These are phyloP conservation scores for Macropus fuliginosus DNA, from an alignment of 2,797 vertebrate species.

Conservation along the genomic window DNA sequence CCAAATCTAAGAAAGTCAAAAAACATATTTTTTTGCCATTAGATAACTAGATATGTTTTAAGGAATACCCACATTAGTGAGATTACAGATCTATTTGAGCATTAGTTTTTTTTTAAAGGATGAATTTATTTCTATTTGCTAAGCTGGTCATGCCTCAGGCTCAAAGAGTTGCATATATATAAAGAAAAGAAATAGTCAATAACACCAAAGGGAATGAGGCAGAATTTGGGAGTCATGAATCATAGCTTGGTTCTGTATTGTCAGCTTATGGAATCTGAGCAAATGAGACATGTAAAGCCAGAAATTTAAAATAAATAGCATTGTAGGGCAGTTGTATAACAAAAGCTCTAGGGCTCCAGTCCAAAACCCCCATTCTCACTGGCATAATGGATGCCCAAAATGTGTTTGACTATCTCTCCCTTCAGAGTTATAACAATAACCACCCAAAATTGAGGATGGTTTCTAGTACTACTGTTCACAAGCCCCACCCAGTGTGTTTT, in stretches of 20 bases:
- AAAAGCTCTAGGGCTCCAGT: not conserved
- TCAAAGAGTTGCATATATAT: not conserved
- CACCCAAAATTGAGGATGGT: not conserved
- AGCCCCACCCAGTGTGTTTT: not conserved
- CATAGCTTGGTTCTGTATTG: conserved; percentile 69
- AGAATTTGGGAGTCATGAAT: conserved; percentile 63
- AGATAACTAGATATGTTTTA: not conserved
- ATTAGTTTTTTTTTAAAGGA: conserved; percentile 27
- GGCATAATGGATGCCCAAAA: not conserved
- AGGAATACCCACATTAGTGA: not conserved
- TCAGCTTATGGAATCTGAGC: conserved; percentile 20
- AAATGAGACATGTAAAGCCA: conserved; percentile 66
- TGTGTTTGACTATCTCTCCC: not conserved
- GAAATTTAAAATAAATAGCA: conserved; percentile 73
- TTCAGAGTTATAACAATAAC: not conserved
- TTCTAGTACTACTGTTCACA: not conserved
- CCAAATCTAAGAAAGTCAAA: not conserved
- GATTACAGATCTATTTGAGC: not conserved
- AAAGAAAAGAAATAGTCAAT: not conserved
- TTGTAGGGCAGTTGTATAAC: not conserved
- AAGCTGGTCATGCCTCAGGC: not conserved
- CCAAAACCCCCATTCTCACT: not conserved
- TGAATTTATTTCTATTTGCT: conserved; percentile 25
- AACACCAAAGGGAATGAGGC: not conserved
- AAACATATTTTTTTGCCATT: conserved; percentile 30